Percentiles rank a stretch among this genome's conserved stretches.
Evolutionary conservation across 92 coral and sea anemone genomes (phyloP).

Genomic region (Isaurus tuberculatus): DNA sequence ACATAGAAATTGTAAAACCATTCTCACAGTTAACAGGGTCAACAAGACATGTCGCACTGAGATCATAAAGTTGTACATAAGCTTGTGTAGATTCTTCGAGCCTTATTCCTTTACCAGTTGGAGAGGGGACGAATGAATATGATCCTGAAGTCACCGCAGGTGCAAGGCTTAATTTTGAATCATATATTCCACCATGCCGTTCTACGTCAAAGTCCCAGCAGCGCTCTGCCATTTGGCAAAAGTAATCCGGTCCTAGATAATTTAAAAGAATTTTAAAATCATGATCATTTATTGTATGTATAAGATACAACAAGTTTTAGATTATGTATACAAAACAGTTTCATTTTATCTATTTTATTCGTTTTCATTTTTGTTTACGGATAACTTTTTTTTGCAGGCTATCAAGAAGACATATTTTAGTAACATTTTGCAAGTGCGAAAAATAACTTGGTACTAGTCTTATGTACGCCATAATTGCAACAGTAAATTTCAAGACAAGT

Average conservation of each 20-base stretch:
- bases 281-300: no score
- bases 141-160: neutral
- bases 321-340: no score
- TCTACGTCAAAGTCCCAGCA: slow-evolving; percentile 36
- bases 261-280: neutral
- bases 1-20: slow-evolving; percentile 31
- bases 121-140: slow-evolving; percentile 7
- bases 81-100: neutral
- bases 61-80: slow-evolving; percentile 11
- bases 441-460: no score
- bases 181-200: slow-evolving; percentile 14
- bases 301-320: no score
- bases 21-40: neutral
- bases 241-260: slow-evolving; percentile 25
- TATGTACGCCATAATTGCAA: no score
- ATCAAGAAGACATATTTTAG: no score
- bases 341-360: no score
- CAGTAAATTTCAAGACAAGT: no score
- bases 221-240: slow-evolving; percentile 26
- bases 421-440: no score
- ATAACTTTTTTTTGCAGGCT: no score
- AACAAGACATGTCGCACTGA: slow-evolving; percentile 15
- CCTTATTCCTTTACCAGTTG: slow-evolving; percentile 27
- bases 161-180: slow-evolving; percentile 20
- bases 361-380: no score